Evolutionary conservation across 2,797 vertebrate genomes (phyloP), one percentile per base, ranked within the genome.

Genomic region (Acrossocheilus wenchowensis): DNA sequence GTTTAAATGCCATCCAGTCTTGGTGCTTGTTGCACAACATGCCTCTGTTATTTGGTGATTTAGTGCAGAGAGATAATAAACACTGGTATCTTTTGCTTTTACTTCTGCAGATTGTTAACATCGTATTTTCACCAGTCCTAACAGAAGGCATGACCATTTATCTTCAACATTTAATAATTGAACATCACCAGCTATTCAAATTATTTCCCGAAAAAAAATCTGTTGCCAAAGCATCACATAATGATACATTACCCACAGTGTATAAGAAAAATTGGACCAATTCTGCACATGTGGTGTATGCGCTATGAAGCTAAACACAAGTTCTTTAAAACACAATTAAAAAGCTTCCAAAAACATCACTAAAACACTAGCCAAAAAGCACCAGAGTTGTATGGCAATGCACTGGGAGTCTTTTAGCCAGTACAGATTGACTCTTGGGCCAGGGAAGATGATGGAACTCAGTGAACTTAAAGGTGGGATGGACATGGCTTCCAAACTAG

Each of bases 31-130:
- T 90, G 4, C 3, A 66, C 26, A 88, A 89, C n/a, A 74, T 81
- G 50, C 81, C 82, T 15, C 79, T 90, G n/a, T 4, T 90, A 50
- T 90, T 89, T 89, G 88, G 86, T 62, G 83, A 91, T 26, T 77
- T 91, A 39, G 48, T 90, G 3, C 6, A 86, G 21, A 72, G 17
- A 86, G 80, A 82, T 62, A 72, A 90, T 80, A 64, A 86, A 48
- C 21, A 86, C 87, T 87, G 87, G 85, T 41, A 78, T 85, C 34
- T 71, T 71, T 71, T 71, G 68, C 68, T 71, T 41, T 34, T 71
- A 71, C 68, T 71, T 34, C 68, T 71, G 12, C 45, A 77, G 14
- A 77, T 77, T 50, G 45, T 75, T 6, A 75, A 75, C 43, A 77
- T 52, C n/a, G 15, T 43, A 72, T 72, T 72, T 43, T 72, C 69